These are phyloP conservation scores for Pomacea canaliculata DNA, from an alignment of 2,888 invertebrate species.

Conservation along the genomic window DNA sequence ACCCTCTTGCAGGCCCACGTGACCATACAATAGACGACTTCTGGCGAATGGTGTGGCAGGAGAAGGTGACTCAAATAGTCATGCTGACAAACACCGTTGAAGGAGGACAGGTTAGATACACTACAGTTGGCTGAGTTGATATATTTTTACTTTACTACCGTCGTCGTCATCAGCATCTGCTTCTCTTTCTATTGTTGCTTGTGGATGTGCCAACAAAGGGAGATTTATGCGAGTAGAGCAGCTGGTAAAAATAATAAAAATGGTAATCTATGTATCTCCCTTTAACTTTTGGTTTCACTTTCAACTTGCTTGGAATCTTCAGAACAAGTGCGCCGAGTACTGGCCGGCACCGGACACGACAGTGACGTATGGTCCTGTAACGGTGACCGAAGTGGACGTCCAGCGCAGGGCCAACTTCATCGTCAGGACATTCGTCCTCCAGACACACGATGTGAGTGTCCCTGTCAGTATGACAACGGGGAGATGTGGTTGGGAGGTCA, in stretches of 20 bases:
- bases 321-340: constrained; percentile 13
- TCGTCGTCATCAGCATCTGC: no score
- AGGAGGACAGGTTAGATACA: background rate
- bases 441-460: background rate
- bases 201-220: no score
- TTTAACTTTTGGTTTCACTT: no score
- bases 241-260: no score
- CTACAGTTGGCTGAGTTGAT: background rate
- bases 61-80: background rate
- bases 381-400: background rate
- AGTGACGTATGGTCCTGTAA: background rate
- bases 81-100: background rate
- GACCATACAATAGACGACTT: background rate
- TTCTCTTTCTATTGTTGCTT: no score
- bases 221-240: no score
- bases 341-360: constrained; percentile 1
- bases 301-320: background rate
- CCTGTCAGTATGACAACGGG: no score
- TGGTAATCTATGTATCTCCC: no score
- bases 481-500: no score
- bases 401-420: background rate
- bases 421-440: background rate
- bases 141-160: no score
- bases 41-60: constrained; percentile 3
- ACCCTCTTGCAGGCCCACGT: background rate